These are phyloP conservation scores for Dolichotis patagonum DNA, from an alignment of 2,113 vertebrate species.

Conservation along the genomic window DNA sequence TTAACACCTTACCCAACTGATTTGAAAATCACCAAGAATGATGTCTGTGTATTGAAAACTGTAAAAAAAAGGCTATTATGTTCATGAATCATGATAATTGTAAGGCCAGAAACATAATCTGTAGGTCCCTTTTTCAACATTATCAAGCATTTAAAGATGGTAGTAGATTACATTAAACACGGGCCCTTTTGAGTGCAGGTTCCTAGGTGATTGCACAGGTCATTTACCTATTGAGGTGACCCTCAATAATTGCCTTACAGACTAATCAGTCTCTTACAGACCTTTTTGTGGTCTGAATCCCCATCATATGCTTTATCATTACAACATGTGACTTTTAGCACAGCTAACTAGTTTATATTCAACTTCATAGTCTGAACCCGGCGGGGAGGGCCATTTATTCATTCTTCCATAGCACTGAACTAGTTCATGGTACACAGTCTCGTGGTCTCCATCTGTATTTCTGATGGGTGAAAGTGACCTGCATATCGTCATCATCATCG, in stretches of 20 bases:
- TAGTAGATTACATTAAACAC: background rate
- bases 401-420: background rate
- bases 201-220: background rate
- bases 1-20: background rate
- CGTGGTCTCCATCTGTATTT: background rate
- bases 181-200: background rate
- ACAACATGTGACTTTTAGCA: background rate
- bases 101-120: background rate
- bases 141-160: constrained; percentile 42
- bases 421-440: background rate
- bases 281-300: constrained; percentile 5
- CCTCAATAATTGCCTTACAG: background rate
- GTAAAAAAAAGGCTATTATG: background rate
- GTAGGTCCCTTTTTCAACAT: constrained; percentile 5
- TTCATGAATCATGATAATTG: background rate
- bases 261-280: background rate
- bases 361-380: background rate
- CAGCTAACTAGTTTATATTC: background rate
- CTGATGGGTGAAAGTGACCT: background rate
- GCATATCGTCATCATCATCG: background rate
- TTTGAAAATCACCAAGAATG: constrained; percentile 36
- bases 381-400: background rate
- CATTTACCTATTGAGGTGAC: background rate
- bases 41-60: background rate
- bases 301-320: background rate